Base-by-base conservation (phyloP, 2,888 invertebrate genomes). In the Operophtera brumata region DNA sequence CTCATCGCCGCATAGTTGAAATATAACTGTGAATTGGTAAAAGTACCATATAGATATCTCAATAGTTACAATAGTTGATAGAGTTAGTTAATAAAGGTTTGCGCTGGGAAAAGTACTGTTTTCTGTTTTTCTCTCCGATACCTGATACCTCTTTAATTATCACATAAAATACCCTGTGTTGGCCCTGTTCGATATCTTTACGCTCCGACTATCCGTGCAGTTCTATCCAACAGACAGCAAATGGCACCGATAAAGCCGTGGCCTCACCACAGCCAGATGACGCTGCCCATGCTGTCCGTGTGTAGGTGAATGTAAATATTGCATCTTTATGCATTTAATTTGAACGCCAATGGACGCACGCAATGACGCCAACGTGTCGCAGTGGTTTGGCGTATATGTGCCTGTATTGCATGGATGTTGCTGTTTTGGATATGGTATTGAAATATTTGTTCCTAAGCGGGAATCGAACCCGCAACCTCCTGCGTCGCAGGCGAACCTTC, bases 261-360 rank as follows among this genome's bases (percentile, higher is more conserved):
- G 13, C 9, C 30, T 13, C 43, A 56, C 56, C 51, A 40, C 56
- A 40, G 45, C 55, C 62, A 61, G 54, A 59, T 64, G 61, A 54
- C 59, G 45, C 47, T 37, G 55, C 42, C 53, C 54, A 34, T 39
- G 48, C 32, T 50, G 61, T 53, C 55, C 53, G 46, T 61, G 56
- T 63, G 61, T 63, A 66, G 65, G 66, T 74, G 71, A 70, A 68
- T 75, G 80, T 81, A 77, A 75, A 82, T 78, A 79, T 73, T 73
- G 78, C 77, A 82, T 86, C 85, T 86, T 86, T 85, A 86, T 84
- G 84, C 81, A 82, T 88, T 87, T 88, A 86, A 87, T 87, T 86
- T 85, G 80, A 84, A 78, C 84, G 70, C 74, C 83, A 75, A 84
- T 79, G 81, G 80, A 77, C 80, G 80, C 74, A 79, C 79, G 79